A percentile compares a stretch with the other conserved stretches of the same genome.
Evolutionary conservation across 2,113 vertebrate species (phyloP).

Genomic region (Ranitomeya imitator): DNA sequence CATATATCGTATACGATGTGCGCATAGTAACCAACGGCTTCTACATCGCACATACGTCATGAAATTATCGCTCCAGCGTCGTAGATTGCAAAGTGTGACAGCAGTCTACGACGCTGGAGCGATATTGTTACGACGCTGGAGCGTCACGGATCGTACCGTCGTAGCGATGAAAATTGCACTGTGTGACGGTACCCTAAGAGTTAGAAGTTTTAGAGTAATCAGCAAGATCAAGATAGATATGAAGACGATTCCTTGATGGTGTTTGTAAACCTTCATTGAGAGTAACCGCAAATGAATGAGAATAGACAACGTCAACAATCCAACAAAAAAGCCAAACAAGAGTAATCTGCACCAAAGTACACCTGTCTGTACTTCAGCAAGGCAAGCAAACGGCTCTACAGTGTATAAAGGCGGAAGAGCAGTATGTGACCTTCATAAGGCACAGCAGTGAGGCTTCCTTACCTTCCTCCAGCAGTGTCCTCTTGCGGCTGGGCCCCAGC

Average conservation of each 20-base stretch:
- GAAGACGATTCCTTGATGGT: neutral
- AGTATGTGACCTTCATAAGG: neutral
- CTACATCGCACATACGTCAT: too few species aligned
- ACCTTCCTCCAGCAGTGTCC: constrained; percentile 95
- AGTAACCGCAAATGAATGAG: neutral
- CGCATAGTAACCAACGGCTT: too few species aligned
- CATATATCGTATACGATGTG: too few species aligned
- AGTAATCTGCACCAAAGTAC: too few species aligned
- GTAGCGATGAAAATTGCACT: too few species aligned
- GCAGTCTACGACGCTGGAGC: too few species aligned
- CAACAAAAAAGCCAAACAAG: neutral
- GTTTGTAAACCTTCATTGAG: neutral
- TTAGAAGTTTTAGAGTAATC: neutral
- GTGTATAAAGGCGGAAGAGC: neutral
- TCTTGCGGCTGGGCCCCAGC: constrained; percentile 99
- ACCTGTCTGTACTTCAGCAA: neutral
- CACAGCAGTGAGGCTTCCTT: constrained; percentile 60
- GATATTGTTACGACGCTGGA: too few species aligned
- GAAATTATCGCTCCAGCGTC: too few species aligned
- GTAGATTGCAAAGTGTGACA: too few species aligned
- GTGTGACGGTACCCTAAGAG: too few species aligned
- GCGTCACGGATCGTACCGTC: too few species aligned
- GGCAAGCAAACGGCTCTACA: neutral
- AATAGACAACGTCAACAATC: neutral
- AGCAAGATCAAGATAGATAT: neutral